phyloP scores from a whole-genome alignment of 1,140 invertebrate genomes.

The Amyelois transitella region DNA sequence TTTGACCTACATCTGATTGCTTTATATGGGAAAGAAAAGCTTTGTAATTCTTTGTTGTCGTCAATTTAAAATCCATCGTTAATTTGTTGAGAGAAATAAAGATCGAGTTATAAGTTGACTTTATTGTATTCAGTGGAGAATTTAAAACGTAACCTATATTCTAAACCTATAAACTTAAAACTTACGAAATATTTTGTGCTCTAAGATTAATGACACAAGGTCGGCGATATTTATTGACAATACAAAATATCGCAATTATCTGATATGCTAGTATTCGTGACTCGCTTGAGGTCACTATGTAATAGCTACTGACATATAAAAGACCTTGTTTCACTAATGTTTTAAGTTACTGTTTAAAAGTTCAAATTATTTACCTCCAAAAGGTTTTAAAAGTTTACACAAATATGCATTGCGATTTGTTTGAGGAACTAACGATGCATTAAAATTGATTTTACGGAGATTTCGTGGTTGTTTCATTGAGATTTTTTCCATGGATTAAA shows the following conservation, averaged over 20 bases:
- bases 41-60: too few species aligned
- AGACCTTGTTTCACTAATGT: slow-evolving; percentile 35
- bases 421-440: background rate
- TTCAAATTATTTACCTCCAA: background rate
- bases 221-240: slow-evolving; percentile 44
- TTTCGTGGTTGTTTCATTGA: background rate
- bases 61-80: too few species aligned
- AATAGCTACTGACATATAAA: slow-evolving; percentile 50
- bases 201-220: slow-evolving; percentile 31
- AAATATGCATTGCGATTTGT: background rate
- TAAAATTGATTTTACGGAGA: background rate
- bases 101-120: background rate
- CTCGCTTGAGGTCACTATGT: slow-evolving; percentile 45
- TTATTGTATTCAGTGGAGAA: too few species aligned
- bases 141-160: too few species aligned
- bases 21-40: slow-evolving; percentile 29
- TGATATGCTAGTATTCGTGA: slow-evolving; percentile 58
- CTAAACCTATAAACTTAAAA: slow-evolving; percentile 11
- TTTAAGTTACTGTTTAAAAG: slow-evolving; percentile 4
- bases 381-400: too few species aligned
- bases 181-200: slow-evolving; percentile 5
- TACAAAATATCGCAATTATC: slow-evolving; percentile 59
- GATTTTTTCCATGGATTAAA: background rate
- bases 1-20: slow-evolving; percentile 48
- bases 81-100: too few species aligned